Percentiles rank a stretch among this genome's conserved stretches.
phyloP scores from a whole-genome alignment of 2,113 vertebrate genomes.

The Hippocampus mohnikei region DNA sequence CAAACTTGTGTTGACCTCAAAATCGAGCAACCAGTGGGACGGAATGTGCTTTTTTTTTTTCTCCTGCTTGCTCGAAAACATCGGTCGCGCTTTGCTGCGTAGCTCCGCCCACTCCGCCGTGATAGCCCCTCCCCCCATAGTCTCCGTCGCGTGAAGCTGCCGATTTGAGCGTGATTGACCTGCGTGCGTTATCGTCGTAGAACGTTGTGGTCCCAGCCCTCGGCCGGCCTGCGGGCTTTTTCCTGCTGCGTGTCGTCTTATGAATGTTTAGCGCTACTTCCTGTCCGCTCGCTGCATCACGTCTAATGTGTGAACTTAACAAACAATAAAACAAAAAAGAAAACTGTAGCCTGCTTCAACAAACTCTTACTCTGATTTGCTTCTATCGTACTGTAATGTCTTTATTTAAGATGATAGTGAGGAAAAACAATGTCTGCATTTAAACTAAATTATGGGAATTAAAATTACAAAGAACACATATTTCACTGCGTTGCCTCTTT shows the following conservation, averaged over 20 bases:
- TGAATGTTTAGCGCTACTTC: constrained; percentile 65
- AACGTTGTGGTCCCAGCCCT: constrained; percentile 46
- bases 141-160: constrained; percentile 14
- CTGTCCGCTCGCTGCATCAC: constrained; percentile 49
- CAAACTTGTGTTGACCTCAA: not conserved
- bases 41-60: constrained; percentile 49
- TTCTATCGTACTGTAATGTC: constrained; percentile 78
- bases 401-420: constrained; percentile 74
- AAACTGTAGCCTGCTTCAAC: constrained; percentile 64
- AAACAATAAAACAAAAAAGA: constrained; percentile 22
- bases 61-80: constrained; percentile 39
- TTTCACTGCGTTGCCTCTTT: constrained; percentile 30
- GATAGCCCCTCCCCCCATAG: constrained; percentile 33
- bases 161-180: constrained; percentile 10
- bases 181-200: constrained; percentile 39
- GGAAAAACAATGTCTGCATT: constrained; percentile 73
- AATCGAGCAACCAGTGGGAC: constrained; percentile 16
- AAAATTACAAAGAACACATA: constrained; percentile 78
- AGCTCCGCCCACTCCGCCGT: constrained; percentile 40
- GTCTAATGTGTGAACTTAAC: constrained; percentile 17
- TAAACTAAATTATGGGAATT: constrained; percentile 81
- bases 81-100: constrained; percentile 32
- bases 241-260: constrained; percentile 64
- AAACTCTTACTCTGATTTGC: constrained; percentile 73
- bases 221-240: constrained; percentile 49